Evolutionary conservation across 2,888 invertebrate species (phyloP).

Genomic region (Drosophila atroscutellata): DNA sequence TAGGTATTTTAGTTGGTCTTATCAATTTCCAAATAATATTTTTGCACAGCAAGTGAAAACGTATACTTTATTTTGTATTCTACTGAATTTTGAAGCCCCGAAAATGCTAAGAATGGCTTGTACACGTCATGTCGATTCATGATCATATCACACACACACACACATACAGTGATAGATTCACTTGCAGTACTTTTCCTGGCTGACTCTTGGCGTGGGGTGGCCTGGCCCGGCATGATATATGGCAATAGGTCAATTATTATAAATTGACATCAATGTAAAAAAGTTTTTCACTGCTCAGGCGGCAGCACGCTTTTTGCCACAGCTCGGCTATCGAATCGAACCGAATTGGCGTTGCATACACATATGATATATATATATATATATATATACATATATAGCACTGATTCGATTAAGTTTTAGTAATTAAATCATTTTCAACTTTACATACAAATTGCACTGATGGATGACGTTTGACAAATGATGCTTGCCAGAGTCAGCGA

Average conservation of each 20-base stretch:
- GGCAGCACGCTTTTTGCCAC: conserved; percentile 53
- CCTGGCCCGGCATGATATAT: conserved; percentile 69
- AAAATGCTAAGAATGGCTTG: conserved; percentile 32
- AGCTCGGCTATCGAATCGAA: conserved; percentile 42
- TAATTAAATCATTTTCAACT: conserved; percentile 77
- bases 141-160: conserved; percentile 23
- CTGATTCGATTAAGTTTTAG: conserved; percentile 75
- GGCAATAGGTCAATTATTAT: conserved; percentile 83
- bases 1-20: background rate
- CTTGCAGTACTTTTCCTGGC: conserved; percentile 64
- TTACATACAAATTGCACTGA: conserved; percentile 68
- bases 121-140: conserved; percentile 24
- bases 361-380: conserved; percentile 7
- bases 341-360: conserved; percentile 44
- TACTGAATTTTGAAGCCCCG: conserved; percentile 19
- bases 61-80: conserved; percentile 10
- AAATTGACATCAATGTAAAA: conserved; percentile 82
- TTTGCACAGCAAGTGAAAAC: background rate
- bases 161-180: conserved; percentile 13
- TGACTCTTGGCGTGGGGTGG: conserved; percentile 41
- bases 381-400: conserved; percentile 34
- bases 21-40: background rate
- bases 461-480: conserved; percentile 62
- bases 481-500: conserved; percentile 26
- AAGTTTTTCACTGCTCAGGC: conserved; percentile 48